phyloP scores from a whole-genome alignment of 2,113 vertebrate genomes.

The Crotalus helleri region DNA sequence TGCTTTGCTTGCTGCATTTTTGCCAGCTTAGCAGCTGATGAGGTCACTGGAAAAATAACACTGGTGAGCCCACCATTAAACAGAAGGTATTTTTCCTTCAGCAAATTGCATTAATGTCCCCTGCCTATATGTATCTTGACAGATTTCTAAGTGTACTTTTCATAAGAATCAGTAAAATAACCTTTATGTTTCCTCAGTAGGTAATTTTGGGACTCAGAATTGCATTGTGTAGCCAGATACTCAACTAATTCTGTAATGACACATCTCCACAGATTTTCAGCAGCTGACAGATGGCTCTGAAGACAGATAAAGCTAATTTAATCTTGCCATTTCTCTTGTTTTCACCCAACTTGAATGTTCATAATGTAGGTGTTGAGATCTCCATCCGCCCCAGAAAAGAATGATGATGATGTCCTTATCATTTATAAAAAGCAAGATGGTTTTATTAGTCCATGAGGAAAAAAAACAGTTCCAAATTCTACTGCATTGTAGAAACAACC shows the following conservation, averaged over 20 bases:
- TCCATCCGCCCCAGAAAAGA: neutral
- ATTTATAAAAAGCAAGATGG: neutral
- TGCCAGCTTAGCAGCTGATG: neutral
- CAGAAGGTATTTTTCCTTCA: neutral
- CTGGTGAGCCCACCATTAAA: neutral
- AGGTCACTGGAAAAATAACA: neutral
- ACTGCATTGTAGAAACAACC: neutral
- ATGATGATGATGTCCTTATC: neutral
- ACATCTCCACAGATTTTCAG: conserved; percentile 14
- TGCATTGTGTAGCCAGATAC: neutral
- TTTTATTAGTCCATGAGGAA: neutral
- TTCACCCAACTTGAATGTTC: conserved; percentile 6
- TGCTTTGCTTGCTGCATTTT: neutral
- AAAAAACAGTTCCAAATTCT: neutral
- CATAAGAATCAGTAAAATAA: neutral
- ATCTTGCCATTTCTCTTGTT: neutral
- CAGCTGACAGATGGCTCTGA: conserved; percentile 19
- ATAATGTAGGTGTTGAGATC: neutral
- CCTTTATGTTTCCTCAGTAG: neutral
- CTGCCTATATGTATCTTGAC: neutral
- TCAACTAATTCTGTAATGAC: conserved; percentile 1
- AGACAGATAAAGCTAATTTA: conserved; percentile 2
- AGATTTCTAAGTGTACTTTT: neutral
- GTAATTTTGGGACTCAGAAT: neutral
- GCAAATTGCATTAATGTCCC: neutral